Base-by-base conservation (phyloP, 2,797 vertebrate genomes). In the Jordanella pulchra region DNA sequence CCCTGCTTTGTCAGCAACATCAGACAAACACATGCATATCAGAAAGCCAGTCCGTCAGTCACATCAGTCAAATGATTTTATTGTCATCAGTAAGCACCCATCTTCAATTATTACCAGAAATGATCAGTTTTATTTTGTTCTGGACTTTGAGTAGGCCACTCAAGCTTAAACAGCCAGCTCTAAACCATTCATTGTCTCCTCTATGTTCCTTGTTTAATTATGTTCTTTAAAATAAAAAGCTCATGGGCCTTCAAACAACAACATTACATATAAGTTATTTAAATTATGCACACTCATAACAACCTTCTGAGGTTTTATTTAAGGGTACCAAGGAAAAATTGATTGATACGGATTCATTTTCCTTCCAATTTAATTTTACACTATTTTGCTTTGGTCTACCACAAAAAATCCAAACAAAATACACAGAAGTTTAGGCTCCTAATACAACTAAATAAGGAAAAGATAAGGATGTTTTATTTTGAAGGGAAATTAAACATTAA, bases 101-200 rank as follows among this genome's bases (percentile, higher is more conserved):
- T n/a, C 35, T 35, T 35, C 18, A 60, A 39, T 14, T 13, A 39
- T n/a, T 61, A 23, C 10, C 11, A 61, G 18, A 61, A 11, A 35
- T 39, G 35, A 10, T 61, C 35, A 61, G 9, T 7, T 63, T 35
- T 23, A 63, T 15, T 63, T 63, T 44, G n/a, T n/a, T 44, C 23
- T 63, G 35, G 60, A 63, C 35, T n/a, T 61, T 61, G 58, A 61
- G 6, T 63, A n/a, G 39, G n/a, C n/a, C 39, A n/a, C 6, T 63
- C 21, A 63, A 42, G 39, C 58, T 61, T n/a, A 39, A 61, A 61
- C 25, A 12, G 13, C 13, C 13, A 2, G 32, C 13, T 35, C 32
- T 60, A 60, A 35, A 23, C 27, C 50, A 23, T 11, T 2, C 50
- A 2, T 11, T 51, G 50, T 7, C 23, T n/a, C 1, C 23, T 23